Base-by-base conservation (phyloP, 2,113 vertebrate species). In the Sander vitreus region DNA sequence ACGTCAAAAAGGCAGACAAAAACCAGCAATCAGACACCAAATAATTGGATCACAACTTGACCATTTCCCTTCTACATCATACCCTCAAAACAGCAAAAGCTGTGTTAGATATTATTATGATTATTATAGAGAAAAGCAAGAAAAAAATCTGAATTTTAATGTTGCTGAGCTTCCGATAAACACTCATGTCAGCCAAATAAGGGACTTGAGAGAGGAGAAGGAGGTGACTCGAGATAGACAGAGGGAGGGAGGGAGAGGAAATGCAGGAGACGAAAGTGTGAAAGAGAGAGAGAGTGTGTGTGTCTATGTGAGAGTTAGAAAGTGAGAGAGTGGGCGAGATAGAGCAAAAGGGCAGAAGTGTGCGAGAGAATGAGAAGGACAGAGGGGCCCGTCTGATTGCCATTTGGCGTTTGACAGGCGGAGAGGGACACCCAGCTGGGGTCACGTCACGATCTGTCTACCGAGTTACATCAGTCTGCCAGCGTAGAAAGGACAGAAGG, bases 361-460 rank as follows among this genome's bases (percentile, higher is more conserved):
- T 59, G 79, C 13, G 62, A 83, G 47, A 47, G 72, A 67, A 43
- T 6, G 65, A 63, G 80, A 84, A 12, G 47, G 77, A 75, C 65
- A 47, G 74, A 87, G 23, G 6, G 50, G 54, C 65, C 12, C 12
- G 59, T 51, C 69, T 87, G 84, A 83, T 65, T 76, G 84, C 76
- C 86, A 76, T 86, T 85, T 84, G 87, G 80, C 12, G 27, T 85
- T 65, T 83, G 85, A 83, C 72, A 68, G 88, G 64, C 16, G 18
- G 80, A 72, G 53, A 66, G 48, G 62, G 64, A 55, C 33, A 72
- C 51, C 80, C 73, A 62, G 80, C 85, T 76, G 85, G 64, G 80
- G 73, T 90, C 82, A 73, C 9, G 36, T 78, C 85, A 70, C 45
- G 18, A 70, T 73, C 63, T 70, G 74, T 81, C 78, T 47, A 5